Conservation (phyloP, 2,797 vertebrate genomes). For the Rachycentron canadum region DNA sequence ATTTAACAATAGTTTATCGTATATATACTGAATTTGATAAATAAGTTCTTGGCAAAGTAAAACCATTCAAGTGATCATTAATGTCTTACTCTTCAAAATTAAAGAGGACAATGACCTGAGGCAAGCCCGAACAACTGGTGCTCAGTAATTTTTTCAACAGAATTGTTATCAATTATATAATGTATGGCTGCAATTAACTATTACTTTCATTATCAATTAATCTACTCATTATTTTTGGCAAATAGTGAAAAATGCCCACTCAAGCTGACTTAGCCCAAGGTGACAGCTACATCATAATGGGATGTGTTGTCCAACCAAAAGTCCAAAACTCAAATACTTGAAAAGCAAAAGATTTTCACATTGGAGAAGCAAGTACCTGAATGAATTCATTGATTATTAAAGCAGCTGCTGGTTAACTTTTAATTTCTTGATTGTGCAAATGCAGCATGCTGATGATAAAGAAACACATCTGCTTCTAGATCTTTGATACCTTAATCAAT, state of each 20-base stretch:
- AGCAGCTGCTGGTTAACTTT: no score
- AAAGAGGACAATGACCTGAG: not conserved
- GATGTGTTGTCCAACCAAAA: no score
- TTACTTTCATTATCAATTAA: not conserved
- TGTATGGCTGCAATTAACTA: not conserved
- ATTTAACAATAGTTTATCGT: not conserved
- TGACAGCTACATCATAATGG: not conserved
- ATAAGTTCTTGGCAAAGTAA: not conserved
- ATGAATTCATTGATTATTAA: not conserved
- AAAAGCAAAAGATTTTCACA: not conserved
- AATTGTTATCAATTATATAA: not conserved
- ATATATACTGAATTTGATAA: not conserved
- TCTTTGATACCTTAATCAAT: not conserved
- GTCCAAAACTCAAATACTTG: no score
- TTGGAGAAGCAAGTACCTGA: not conserved
- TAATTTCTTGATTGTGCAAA: not conserved
- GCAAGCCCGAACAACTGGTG: not conserved
- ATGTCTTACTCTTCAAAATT: not conserved
- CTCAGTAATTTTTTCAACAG: not conserved
- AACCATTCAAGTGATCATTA: slow-evolving; percentile 6
- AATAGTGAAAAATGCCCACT: not conserved
- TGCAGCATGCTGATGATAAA: not conserved
- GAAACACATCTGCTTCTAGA: no score
- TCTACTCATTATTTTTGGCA: not conserved
- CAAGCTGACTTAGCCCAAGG: not conserved